These are phyloP conservation scores for Setophaga petechia DNA, from an alignment of 2,113 vertebrate species.

Conservation along the genomic window DNA sequence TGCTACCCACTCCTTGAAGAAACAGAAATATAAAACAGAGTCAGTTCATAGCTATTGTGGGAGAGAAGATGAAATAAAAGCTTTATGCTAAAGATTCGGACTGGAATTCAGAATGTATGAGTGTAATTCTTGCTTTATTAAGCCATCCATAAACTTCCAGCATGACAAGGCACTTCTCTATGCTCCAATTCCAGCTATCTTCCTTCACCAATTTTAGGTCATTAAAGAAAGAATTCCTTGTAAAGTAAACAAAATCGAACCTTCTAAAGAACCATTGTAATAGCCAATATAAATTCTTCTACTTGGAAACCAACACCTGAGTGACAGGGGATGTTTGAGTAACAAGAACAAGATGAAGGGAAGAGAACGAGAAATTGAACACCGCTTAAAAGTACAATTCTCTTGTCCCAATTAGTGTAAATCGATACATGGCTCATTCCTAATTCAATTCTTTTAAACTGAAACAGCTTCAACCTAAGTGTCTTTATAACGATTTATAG, in stretches of 20 bases:
- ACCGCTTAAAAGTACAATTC: fast-evolving
- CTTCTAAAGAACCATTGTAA: not conserved
- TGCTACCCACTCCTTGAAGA: not conserved
- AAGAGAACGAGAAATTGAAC: not conserved
- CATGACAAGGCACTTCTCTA: not conserved
- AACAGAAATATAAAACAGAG: not conserved
- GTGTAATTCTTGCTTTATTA: not conserved
- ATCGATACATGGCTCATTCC: not conserved
- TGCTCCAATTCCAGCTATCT: not conserved
- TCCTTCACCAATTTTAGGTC: not conserved
- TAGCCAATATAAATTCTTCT: not conserved
- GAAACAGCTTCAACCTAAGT: not conserved
- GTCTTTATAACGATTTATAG: not conserved
- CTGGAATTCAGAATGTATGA: not conserved
- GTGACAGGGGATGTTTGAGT: not conserved
- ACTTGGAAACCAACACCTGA: not conserved
- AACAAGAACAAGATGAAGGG: not conserved
- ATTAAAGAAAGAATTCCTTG: not conserved
- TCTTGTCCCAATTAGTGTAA: not conserved
- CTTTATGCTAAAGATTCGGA: not conserved
- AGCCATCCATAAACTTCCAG: not conserved
- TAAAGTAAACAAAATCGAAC: not conserved
- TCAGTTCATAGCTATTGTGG: not conserved
- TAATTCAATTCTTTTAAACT: not conserved
- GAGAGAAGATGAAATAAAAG: not conserved